Percentiles rank a stretch among this genome's conserved stretches.
Evolutionary conservation across 2,113 vertebrate genomes (phyloP).

Genomic region (Takifugu flavidus): DNA sequence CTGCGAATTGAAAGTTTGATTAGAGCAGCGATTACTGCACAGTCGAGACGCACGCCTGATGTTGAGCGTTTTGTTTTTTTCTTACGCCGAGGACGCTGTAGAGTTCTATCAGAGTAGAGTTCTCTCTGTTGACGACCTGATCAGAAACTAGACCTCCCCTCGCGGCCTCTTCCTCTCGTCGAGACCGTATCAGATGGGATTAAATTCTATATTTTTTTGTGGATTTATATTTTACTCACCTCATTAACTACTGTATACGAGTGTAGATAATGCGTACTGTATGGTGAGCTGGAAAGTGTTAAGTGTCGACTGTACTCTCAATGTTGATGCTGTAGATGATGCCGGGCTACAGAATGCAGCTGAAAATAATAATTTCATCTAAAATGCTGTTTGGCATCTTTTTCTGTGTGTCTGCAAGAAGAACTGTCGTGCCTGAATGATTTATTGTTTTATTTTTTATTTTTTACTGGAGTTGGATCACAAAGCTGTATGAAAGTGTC

Average conservation of each 20-base stretch:
- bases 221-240: constrained; percentile 65
- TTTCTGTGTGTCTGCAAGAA: background rate
- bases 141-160: too few species aligned
- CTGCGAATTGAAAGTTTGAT: too few species aligned
- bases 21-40: constrained; percentile 24
- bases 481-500: constrained; percentile 14
- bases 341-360: constrained; percentile 46
- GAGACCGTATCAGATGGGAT: constrained; percentile 48
- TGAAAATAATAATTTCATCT: constrained; percentile 51
- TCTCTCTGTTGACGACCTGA: background rate
- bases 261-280: constrained; percentile 40
- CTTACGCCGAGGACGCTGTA: constrained; percentile 21
- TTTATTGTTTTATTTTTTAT: background rate
- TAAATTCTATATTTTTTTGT: constrained; percentile 68
- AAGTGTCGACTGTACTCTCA: constrained; percentile 43
- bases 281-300: constrained; percentile 54
- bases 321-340: constrained; percentile 47
- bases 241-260: constrained; percentile 49
- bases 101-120: constrained; percentile 32
- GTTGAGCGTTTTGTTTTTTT: constrained; percentile 24
- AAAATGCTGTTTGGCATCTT: constrained; percentile 20
- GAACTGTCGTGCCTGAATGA: background rate
- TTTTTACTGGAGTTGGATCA: background rate
- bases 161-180: background rate
- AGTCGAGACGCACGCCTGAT: constrained; percentile 25